Percentiles rank a stretch among this genome's conserved stretches.
Evolutionary conservation across 2,113 vertebrate genomes (phyloP).

Genomic region (Rhynchomys soricoides): DNA sequence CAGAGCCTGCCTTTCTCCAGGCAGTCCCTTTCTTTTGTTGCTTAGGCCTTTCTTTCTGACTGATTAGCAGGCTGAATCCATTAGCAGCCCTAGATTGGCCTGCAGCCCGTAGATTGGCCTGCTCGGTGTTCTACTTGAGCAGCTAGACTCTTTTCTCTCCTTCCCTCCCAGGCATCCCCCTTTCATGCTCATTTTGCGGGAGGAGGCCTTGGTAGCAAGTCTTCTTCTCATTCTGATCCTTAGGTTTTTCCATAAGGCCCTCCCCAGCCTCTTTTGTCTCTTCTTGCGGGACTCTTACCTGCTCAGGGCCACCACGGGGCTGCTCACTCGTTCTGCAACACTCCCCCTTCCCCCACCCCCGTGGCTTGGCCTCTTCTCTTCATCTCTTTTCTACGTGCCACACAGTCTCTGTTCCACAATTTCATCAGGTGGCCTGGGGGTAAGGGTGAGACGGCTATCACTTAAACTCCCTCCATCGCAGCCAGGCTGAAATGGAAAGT

Average conservation of each 20-base stretch:
- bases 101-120: neutral
- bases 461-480: slow-evolving; percentile 54
- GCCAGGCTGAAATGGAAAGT: slow-evolving; percentile 63
- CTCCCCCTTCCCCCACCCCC: neutral
- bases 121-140: neutral
- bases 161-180: neutral
- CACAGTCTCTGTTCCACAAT: neutral
- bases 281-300: neutral
- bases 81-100: neutral
- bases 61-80: slow-evolving; percentile 59
- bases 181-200: neutral
- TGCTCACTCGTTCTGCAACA: neutral
- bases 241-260: neutral
- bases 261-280: neutral
- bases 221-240: slow-evolving; percentile 1
- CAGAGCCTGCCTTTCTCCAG: slow-evolving; percentile 67
- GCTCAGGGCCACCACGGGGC: neutral
- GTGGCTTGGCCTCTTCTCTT: slow-evolving; percentile 15
- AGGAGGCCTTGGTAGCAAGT: neutral
- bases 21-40: slow-evolving; percentile 48
- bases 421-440: slow-evolving; percentile 72
- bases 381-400: slow-evolving; percentile 59
- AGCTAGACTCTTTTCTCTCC: neutral
- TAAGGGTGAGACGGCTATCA: slow-evolving; percentile 58
- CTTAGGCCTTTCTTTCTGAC: slow-evolving; percentile 65